A percentile compares a stretch with the other conserved stretches of the same genome.
Evolutionary conservation across 2,888 invertebrate genomes (phyloP).

Genomic region (Erebia aethiops): DNA sequence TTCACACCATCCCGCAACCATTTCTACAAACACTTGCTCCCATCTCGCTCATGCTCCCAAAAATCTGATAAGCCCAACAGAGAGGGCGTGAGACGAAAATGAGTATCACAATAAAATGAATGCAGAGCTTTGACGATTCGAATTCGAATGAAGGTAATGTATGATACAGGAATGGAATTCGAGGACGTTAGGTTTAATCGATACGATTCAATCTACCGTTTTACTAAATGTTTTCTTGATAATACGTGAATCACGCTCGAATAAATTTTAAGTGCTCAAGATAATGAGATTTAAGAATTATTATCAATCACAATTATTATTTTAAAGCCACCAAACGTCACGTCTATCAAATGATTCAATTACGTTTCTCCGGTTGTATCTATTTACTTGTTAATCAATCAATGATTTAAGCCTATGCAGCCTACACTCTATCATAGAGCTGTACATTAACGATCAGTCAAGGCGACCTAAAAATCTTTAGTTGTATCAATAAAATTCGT

Average conservation of each 20-base stretch:
- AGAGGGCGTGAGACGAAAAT: constrained; percentile 46
- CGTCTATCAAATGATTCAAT: constrained; percentile 23
- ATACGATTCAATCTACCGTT: constrained; percentile 44
- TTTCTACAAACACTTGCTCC: constrained; percentile 40
- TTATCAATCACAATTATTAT: constrained; percentile 33
- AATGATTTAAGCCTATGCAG: constrained; percentile 24
- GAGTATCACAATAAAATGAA: constrained; percentile 59
- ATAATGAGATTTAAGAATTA: constrained; percentile 24
- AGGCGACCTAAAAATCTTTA: constrained; percentile 43
- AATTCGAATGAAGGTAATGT: constrained; percentile 65
- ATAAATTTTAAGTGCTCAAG: constrained; percentile 20
- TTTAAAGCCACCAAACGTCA: constrained; percentile 23
- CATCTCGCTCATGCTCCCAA: constrained; percentile 37
- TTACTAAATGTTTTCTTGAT: constrained; percentile 25
- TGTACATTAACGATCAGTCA: constrained; percentile 31
- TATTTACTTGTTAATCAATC: constrained; percentile 34
- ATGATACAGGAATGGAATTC: constrained; percentile 62
- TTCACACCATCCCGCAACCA: constrained; percentile 69
- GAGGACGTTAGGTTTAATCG: constrained; percentile 56
- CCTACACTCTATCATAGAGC: constrained; percentile 24
- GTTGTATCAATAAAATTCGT: constrained; percentile 55
- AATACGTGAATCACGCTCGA: constrained; percentile 20
- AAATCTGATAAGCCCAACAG: constrained; percentile 38
- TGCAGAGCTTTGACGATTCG: constrained; percentile 54
- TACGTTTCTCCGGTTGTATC: constrained; percentile 20